Conservation (phyloP, 53 echinoderm and acorn worm species). For the Crossaster papposus region DNA sequence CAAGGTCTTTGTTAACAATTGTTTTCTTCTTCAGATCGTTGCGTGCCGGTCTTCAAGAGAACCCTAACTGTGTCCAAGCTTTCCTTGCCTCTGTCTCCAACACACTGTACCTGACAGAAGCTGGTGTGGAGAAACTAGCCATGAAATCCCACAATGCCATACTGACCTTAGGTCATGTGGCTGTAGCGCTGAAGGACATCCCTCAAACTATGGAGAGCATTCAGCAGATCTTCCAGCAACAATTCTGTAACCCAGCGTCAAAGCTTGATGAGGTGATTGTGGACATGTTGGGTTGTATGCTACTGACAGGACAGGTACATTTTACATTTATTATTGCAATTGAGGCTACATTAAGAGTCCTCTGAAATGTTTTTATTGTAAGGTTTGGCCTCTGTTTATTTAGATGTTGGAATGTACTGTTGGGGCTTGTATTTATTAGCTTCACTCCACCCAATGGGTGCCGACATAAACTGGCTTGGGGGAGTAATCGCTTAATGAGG, state of each 20-base stretch:
- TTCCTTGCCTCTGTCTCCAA: slow-evolving; percentile 95
- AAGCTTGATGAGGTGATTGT: slow-evolving; percentile 87
- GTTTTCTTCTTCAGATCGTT: slow-evolving; percentile 65
- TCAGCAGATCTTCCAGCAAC: slow-evolving; percentile 95
- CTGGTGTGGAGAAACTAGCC: slow-evolving; percentile 72
- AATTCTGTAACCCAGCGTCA: slow-evolving; percentile 88
- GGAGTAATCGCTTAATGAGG: no score
- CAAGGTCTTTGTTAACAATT: no score
- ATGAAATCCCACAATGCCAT: slow-evolving; percentile 83
- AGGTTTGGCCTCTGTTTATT: no score
- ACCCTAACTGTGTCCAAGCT: slow-evolving; percentile 90
- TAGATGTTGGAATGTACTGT: no score
- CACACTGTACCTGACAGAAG: slow-evolving; percentile 87
- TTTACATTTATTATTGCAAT: not conserved
- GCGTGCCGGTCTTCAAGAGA: slow-evolving; percentile 74
- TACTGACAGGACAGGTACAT: slow-evolving; percentile 82
- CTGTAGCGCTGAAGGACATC: slow-evolving; percentile 79
- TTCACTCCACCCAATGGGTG: no score
- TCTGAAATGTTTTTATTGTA: no score
- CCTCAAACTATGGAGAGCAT: slow-evolving; percentile 87
- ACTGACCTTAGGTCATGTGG: slow-evolving; percentile 87
- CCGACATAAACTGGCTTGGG: no score
- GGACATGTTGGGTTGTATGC: slow-evolving; percentile 97
- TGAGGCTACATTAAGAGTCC: no score
- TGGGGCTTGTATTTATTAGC: no score